Percentiles rank a stretch among this genome's conserved stretches.
These are phyloP conservation scores for Dipodomys ordii DNA, from an alignment of 2,113 vertebrate genomes.

Conservation along the genomic window DNA sequence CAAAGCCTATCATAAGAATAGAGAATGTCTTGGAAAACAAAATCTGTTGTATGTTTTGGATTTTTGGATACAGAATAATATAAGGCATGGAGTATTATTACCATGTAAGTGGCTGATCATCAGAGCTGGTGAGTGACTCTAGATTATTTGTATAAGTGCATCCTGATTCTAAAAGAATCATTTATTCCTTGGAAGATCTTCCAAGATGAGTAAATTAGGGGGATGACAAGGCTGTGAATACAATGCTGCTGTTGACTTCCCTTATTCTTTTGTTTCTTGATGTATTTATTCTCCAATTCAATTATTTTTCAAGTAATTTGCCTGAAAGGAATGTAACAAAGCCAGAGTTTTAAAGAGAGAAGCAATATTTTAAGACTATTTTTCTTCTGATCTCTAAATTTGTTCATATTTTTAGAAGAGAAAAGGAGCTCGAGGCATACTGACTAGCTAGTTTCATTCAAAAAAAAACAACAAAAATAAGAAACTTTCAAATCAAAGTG, in stretches of 20 bases:
- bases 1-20: neutral
- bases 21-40: neutral
- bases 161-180: neutral
- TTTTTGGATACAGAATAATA: neutral
- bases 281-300: neutral
- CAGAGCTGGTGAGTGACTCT: neutral
- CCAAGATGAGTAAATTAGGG: neutral
- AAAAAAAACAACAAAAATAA: slow-evolving; percentile 39
- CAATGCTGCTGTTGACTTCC: neutral
- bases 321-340: neutral
- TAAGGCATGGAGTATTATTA: neutral
- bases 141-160: neutral
- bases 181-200: neutral
- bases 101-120: neutral
- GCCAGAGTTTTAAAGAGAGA: neutral
- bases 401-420: slow-evolving; percentile 26
- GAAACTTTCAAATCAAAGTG: neutral
- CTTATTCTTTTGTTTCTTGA: neutral
- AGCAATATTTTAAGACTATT: neutral
- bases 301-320: slow-evolving; percentile 3
- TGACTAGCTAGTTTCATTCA: neutral
- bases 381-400: slow-evolving; percentile 30
- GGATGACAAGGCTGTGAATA: neutral
- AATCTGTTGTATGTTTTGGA: neutral
- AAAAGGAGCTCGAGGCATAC: neutral